These are phyloP conservation scores for Bettongia penicillata DNA, from an alignment of 2,113 vertebrate genomes.

Conservation along the genomic window DNA sequence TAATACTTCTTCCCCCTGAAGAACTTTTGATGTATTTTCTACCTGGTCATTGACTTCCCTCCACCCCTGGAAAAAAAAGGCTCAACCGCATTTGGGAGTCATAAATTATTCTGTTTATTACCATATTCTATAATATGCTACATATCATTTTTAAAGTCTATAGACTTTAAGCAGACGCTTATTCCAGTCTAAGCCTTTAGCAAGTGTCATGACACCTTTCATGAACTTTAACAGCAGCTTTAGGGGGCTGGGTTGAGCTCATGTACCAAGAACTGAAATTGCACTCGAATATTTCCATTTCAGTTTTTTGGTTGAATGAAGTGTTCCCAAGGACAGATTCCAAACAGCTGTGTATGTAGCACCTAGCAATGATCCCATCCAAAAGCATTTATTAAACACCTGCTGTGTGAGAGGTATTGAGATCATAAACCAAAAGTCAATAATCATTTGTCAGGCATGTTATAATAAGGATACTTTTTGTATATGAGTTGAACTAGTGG, in stretches of 20 bases:
- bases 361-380: not conserved
- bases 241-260: constrained; percentile 56
- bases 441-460: not conserved
- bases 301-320: constrained; percentile 22
- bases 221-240: constrained; percentile 67
- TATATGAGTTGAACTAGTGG: not conserved
- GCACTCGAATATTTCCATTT: constrained; percentile 44
- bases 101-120: constrained; percentile 72
- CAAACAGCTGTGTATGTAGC: constrained; percentile 17
- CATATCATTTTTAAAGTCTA: constrained; percentile 29
- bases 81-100: constrained; percentile 45
- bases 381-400: not conserved
- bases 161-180: constrained; percentile 23
- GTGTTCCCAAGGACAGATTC: constrained; percentile 21
- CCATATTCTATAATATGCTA: not conserved
- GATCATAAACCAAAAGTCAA: not conserved
- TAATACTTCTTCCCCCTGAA: constrained; percentile 49
- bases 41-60: constrained; percentile 38
- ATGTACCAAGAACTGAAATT: constrained; percentile 29
- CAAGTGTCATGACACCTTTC: constrained; percentile 50
- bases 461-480: not conserved
- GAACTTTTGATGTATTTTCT: constrained; percentile 44
- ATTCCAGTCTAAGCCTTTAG: constrained; percentile 5
- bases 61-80: constrained; percentile 59
- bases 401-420: not conserved